Percentiles rank a stretch among this genome's conserved stretches.
These are phyloP conservation scores for Corythaixoides concolor DNA, from an alignment of 2,113 vertebrate species.

Conservation along the genomic window DNA sequence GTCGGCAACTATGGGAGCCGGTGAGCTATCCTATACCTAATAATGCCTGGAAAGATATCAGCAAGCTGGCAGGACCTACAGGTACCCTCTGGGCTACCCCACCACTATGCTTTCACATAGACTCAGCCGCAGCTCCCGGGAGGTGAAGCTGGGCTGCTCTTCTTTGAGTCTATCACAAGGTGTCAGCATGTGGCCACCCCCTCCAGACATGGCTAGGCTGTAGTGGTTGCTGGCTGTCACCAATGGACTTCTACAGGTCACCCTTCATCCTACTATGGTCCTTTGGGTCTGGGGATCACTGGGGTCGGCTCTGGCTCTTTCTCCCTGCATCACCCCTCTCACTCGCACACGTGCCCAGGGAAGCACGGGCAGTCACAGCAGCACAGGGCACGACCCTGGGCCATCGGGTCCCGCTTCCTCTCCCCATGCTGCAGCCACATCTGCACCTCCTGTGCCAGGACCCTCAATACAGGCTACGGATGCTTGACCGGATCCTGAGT, in stretches of 20 bases:
- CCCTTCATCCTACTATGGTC: not conserved
- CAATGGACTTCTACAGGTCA: not conserved
- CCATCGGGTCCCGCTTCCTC: not conserved
- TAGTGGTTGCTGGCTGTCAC: not conserved
- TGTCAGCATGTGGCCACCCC: constrained; percentile 41
- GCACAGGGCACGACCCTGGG: not conserved
- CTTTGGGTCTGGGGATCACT: not conserved
- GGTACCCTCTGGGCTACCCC: not conserved
- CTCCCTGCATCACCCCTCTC: not conserved
- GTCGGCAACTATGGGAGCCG: not conserved
- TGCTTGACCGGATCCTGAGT: not conserved
- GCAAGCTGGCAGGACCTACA: not conserved
- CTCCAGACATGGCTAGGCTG: not conserved
- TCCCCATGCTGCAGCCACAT: rapidly evolving
- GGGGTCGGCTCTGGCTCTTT: not conserved
- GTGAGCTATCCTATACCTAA: not conserved
- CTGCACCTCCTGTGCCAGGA: not conserved
- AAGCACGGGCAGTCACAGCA: not conserved
- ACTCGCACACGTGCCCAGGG: not conserved
- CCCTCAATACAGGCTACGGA: not conserved
- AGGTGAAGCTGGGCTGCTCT: not conserved
- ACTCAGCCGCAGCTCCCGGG: not conserved
- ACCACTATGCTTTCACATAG: not conserved
- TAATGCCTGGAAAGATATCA: not conserved
- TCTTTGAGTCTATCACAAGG: constrained; percentile 38